Base-by-base conservation (phyloP, 2,113 vertebrate species). In the Podarcis cretensis region DNA sequence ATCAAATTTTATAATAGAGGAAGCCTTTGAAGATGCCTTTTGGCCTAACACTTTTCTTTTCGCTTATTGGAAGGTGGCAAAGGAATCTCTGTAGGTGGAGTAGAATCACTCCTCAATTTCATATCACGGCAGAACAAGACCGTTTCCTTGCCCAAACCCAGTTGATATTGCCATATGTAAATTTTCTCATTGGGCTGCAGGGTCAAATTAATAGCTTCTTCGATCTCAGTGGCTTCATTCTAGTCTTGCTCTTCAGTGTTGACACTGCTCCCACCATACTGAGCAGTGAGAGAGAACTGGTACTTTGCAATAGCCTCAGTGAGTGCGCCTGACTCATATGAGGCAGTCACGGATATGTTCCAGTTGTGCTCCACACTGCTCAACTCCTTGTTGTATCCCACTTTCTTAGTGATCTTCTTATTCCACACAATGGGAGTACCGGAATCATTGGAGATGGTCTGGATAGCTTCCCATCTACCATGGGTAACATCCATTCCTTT, bases 71-170 rank as follows among this genome's bases (percentile, higher is more conserved):
- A 78, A 78, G 76, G 23, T 12, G 76, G 76, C 37, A 78, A 27
- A 27, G 76, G 76, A 48, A 48, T 40, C 14, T 5, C 12, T 75
- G 73, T 35, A 35, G 73, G 73, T 35, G 73, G 84, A 77, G 48
- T 40, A 63, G 14, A 69, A 43, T 65, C 25, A 18, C 48, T 30
- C 0, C 79, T 43, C 81, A 90, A 81, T 23, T 75, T 65, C 74
- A 90, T 27, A 57, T 87, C 78, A 9, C 85, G 84, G n/a, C 85
- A 90, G 80, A 82, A 90, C 54, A 90, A 74, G 1, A 90, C 20
- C 4, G 84, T 10, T 37, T 88, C 80, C 9, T 75, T 71, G 32
- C 89, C 89, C 14, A 90, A n/a, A 59, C 85, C 80, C 13, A 90
- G 57, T 1, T 37, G 35, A n/a, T 66, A 90, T 40, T 90, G 89